These are phyloP conservation scores for Sarcoramphus papa DNA, from an alignment of 2,797 vertebrate species.

Conservation along the genomic window DNA sequence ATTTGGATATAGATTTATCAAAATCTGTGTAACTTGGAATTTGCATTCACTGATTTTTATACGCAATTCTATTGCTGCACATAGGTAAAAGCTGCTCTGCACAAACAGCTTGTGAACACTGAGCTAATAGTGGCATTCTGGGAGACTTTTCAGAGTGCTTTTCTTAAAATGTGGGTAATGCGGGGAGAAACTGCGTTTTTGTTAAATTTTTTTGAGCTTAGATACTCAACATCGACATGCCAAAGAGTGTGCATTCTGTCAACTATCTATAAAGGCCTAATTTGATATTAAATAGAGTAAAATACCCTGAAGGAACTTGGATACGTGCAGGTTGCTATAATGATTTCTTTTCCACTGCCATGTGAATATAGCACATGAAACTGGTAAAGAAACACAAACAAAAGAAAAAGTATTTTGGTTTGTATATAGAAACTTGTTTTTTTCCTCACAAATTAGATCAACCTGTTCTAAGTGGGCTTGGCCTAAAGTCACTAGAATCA, in stretches of 20 bases:
- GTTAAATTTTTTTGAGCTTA: neutral
- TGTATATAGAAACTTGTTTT: neutral
- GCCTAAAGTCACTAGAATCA: neutral
- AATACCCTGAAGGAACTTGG: neutral
- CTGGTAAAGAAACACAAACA: neutral
- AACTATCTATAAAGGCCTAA: neutral
- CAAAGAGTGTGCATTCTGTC: neutral
- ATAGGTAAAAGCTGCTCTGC: neutral
- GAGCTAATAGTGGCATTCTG: neutral
- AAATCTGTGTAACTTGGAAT: neutral
- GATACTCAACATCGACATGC: neutral
- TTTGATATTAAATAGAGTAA: neutral
- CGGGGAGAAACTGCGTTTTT: neutral
- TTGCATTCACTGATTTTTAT: neutral
- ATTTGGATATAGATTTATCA: neutral
- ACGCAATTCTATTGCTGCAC: neutral
- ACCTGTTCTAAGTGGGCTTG: neutral
- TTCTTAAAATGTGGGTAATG: neutral
- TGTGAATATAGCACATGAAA: neutral
- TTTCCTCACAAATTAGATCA: neutral
- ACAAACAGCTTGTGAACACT: neutral
- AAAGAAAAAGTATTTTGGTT: neutral
- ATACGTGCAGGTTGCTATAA: neutral
- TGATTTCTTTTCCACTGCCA: neutral
- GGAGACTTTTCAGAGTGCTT: neutral